phyloP scores from a whole-genome alignment of 2,888 invertebrate genomes.

The Catocala fraxini region DNA sequence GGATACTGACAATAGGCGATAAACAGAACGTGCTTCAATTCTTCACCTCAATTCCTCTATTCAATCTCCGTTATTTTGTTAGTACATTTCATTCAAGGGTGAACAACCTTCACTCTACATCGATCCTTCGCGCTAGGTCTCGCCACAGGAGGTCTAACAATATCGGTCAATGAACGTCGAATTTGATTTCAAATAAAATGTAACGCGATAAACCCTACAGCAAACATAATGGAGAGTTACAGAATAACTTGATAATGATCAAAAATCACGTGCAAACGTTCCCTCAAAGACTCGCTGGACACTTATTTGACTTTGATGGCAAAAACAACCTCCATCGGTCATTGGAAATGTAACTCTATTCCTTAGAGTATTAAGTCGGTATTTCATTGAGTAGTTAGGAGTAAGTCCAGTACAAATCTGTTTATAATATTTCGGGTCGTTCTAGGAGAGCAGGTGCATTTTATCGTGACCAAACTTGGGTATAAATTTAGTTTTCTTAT shows the following conservation, averaged over 20 bases:
- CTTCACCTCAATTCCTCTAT: too few species aligned
- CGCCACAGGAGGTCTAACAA: too few species aligned
- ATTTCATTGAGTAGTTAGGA: not conserved
- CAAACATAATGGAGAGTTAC: conserved; percentile 3
- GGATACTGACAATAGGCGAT: too few species aligned
- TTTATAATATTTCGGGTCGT: conserved; percentile 50
- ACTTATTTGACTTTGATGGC: conserved; percentile 21
- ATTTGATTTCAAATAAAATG: not conserved
- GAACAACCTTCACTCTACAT: too few species aligned
- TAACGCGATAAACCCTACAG: not conserved
- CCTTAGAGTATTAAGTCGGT: not conserved
- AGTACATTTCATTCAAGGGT: too few species aligned
- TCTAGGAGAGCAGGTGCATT: conserved; percentile 49
- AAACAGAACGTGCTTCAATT: too few species aligned
- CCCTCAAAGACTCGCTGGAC: conserved; percentile 20
- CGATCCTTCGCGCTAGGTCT: too few species aligned
- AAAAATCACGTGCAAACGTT: conserved; percentile 31
- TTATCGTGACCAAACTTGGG: conserved; percentile 46
- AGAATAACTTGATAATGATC: conserved; percentile 24
- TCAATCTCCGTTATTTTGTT: too few species aligned
- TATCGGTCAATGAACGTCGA: not conserved
- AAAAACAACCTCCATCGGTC: not conserved
- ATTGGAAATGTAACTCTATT: conserved; percentile 10
- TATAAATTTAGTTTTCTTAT: conserved; percentile 45
- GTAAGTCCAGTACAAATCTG: conserved; percentile 36